A percentile compares a stretch with the other conserved stretches of the same genome.
Evolutionary conservation across 2,113 vertebrate genomes (phyloP).

Genomic region (Gopherus evgoodei): DNA sequence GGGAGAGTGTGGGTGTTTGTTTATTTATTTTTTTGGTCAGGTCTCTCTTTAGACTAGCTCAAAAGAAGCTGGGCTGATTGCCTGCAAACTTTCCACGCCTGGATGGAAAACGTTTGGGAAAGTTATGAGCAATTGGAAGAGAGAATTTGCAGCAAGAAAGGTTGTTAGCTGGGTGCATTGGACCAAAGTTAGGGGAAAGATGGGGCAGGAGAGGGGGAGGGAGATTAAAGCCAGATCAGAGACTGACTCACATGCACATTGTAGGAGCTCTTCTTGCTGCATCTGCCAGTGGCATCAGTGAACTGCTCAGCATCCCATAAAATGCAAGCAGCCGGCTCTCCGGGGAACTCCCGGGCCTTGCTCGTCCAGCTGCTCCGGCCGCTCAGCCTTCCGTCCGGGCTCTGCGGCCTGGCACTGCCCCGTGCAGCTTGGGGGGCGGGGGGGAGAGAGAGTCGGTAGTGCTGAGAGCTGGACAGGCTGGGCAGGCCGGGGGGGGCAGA

Average conservation of each 20-base stretch:
- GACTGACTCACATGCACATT: not conserved
- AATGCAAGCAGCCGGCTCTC: too few relatives aligned
- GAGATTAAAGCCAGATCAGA: not conserved
- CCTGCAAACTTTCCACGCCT: not conserved
- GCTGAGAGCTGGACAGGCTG: not conserved
- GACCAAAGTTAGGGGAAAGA: not conserved
- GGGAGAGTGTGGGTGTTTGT: too few relatives aligned
- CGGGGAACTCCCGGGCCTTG: not conserved
- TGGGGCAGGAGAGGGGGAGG: rapidly evolving
- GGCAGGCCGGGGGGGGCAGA: not conserved
- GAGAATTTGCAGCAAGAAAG: not conserved
- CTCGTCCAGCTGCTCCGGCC: not conserved
- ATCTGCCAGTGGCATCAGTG: not conserved
- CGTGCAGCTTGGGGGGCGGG: not conserved
- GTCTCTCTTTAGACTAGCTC: not conserved
- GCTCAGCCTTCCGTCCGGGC: not conserved
- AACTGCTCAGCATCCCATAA: not conserved
- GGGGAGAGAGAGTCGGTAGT: not conserved
- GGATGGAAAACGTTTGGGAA: not conserved
- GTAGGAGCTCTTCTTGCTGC: not conserved
- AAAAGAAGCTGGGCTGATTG: not conserved
- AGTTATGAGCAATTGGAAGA: not conserved
- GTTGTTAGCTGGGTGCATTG: not conserved
- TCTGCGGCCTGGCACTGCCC: not conserved
- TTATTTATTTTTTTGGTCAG: not conserved